These are phyloP conservation scores for Sminthopsis crassicaudata DNA, from an alignment of 2,113 vertebrate species.

Conservation along the genomic window DNA sequence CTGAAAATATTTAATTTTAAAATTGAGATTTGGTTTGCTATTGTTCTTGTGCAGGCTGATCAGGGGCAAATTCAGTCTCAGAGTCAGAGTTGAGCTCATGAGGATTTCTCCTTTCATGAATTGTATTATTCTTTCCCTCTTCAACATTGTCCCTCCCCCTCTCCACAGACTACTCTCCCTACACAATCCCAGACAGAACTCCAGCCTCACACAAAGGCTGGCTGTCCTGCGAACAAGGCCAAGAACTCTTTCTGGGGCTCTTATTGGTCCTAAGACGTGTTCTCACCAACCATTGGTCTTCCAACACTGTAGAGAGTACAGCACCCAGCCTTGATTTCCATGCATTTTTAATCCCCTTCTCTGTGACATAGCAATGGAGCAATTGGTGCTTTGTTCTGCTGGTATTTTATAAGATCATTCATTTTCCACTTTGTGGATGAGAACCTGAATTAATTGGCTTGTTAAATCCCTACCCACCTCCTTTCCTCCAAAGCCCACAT, in stretches of 20 bases:
- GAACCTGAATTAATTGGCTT: background rate
- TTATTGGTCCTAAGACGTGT: background rate
- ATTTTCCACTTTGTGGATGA: background rate
- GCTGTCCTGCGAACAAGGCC: background rate
- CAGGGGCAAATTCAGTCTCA: background rate
- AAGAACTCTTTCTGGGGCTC: background rate
- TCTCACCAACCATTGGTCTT: background rate
- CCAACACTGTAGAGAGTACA: background rate
- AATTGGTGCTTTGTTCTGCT: background rate
- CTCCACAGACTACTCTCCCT: background rate
- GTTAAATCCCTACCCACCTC: background rate
- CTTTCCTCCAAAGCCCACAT: background rate
- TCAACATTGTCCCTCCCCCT: background rate
- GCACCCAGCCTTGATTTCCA: background rate
- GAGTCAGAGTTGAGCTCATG: background rate
- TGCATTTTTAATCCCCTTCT: background rate
- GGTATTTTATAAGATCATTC: background rate
- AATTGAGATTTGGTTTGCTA: background rate
- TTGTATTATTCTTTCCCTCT: background rate
- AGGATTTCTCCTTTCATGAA: background rate
- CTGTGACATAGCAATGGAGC: background rate
- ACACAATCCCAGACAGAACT: background rate
- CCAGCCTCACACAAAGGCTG: background rate
- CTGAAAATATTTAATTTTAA: background rate
- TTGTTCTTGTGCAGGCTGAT: background rate